Base-by-base conservation (phyloP, 1,140 invertebrate genomes). In the Drosophila pectinifera region DNA sequence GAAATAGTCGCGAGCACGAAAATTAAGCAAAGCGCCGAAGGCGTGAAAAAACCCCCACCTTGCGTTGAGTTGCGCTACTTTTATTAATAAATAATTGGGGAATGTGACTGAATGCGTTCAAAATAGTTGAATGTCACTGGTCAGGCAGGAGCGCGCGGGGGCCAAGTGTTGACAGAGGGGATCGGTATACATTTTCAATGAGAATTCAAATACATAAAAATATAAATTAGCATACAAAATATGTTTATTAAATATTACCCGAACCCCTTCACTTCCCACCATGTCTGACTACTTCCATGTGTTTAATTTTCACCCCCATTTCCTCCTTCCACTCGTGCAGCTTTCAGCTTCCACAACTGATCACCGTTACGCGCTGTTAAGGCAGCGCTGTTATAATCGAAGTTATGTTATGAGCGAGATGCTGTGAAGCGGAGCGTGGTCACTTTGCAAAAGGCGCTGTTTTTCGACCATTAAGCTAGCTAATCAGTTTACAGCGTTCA, bases 1-100 rank as follows among this genome's bases (percentile, higher is more conserved):
- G 63, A 84, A 85, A 84, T 80, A 77, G 80, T 59, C 20, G 64
- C 57, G 26, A 26, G 63, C 43, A 49, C 58, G 36, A 67, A 34
- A 73, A 75, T 64, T 79, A 69, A 65, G 49, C 56, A 67, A 74
- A 70, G 42, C 49, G 45, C 34, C 59, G 62, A 69, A 64, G 77
- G 80, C 76, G 81, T 85, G 61, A 68, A 76, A 63, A 78, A 49
- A 46, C 5, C 45, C 67, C 56, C 39, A 41, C 13, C 14, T 38
- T 11, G 10, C 10, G 26, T 18, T 28, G 26, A 3, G 48, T 63
- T 57, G 55, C 31, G 38, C 43, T 31, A 39, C 38, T 55, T 82
- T 62, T 65, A 82, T 81, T 68, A 62, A 74, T 38, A 48, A 26
- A 69, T 59, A 58, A 78, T 49, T 68, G 46, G 31, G 43, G 26